Evolutionary conservation across 2,113 vertebrate species (phyloP), one percentile per base, ranked within the genome.

Genomic region (Suncus etruscus): DNA sequence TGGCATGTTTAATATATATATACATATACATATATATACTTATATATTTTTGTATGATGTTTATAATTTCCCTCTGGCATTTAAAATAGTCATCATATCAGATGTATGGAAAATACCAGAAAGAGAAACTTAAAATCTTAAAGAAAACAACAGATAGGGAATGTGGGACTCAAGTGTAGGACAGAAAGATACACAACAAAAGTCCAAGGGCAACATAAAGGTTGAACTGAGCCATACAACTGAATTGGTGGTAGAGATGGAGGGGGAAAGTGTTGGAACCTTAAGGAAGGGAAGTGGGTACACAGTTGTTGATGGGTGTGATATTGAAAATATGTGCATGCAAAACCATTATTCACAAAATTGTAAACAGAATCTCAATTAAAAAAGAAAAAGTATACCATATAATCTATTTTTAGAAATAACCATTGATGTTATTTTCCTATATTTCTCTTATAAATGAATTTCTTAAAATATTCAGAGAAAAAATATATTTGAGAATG

Each of bases 11-110:
- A 12, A 51, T 8, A 70, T 10, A 0, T 47, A 73, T 39, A 39
- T 39, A 39, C 39, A 39, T 5, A 39, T n/a, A n/a, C n/a, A 70
- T 10, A 0, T 47, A 73, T 39, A 39, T 39, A 39, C 39, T 3
- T 5, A 39, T 39, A 39, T 39, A 39, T 39, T 3, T 39, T 39
- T 11, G 32, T 65, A n/a, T 6, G 80, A 47, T 45, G 47, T 61
- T 94, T 74, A 50, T 31, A 27, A 31, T 20, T 15, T 73, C 76
- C 31, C 45, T 65, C 1, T 74, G n/a, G 63, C 39, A 77, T 18
- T 72, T 72, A 89, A 80, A 88, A 77, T 65, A 11, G 39, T 58
- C 15, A 48, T 51, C 15, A 90, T 73, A 78, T 95, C 45, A n/a
- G 80, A 91, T 68, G 73, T 16, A 12, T 51, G 15, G 39, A 66